phyloP scores from a whole-genome alignment of 2,113 vertebrate species.

The Megaleporinus macrocephalus region DNA sequence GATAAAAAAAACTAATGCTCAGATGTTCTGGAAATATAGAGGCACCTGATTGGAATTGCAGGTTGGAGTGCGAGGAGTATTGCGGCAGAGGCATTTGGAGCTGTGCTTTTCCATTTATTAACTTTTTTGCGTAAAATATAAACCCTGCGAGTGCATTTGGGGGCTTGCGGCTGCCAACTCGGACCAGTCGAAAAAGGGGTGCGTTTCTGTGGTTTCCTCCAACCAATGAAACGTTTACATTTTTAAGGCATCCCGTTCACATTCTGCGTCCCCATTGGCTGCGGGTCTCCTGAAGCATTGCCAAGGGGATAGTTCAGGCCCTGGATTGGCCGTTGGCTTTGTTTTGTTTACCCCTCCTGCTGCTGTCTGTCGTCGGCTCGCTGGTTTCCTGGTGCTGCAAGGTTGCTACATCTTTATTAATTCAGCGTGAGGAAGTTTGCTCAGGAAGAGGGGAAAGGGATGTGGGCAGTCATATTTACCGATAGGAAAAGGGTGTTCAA shows the following conservation, averaged over 20 bases:
- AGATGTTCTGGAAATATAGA: conserved; percentile 1
- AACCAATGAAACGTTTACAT: neutral
- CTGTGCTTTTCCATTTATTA: conserved; percentile 42
- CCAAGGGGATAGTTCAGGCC: conserved; percentile 34
- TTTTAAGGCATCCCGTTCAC: conserved; percentile 30
- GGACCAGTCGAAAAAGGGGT: conserved; percentile 9
- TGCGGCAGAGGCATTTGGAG: conserved; percentile 6
- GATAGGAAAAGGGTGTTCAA: conserved; percentile 66
- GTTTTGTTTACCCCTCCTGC: conserved; percentile 55
- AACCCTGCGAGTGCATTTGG: conserved; percentile 1
- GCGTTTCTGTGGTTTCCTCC: neutral
- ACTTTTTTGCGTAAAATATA: conserved; percentile 25
- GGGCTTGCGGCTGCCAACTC: conserved; percentile 23
- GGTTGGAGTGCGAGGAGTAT: neutral
- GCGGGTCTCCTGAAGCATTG: conserved; percentile 3
- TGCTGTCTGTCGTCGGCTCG: conserved; percentile 45
- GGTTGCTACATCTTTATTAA: conserved; percentile 64
- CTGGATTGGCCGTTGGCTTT: conserved; percentile 44
- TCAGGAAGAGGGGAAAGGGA: conserved; percentile 62
- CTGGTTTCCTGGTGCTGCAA: conserved; percentile 52
- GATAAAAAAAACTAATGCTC: conserved; percentile 6
- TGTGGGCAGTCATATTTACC: conserved; percentile 60
- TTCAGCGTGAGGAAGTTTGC: conserved; percentile 66
- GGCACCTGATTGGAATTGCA: conserved; percentile 29
- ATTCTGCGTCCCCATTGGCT: conserved; percentile 22